phyloP scores from a whole-genome alignment of 2,113 vertebrate species.

The Pterophyllum scalare region DNA sequence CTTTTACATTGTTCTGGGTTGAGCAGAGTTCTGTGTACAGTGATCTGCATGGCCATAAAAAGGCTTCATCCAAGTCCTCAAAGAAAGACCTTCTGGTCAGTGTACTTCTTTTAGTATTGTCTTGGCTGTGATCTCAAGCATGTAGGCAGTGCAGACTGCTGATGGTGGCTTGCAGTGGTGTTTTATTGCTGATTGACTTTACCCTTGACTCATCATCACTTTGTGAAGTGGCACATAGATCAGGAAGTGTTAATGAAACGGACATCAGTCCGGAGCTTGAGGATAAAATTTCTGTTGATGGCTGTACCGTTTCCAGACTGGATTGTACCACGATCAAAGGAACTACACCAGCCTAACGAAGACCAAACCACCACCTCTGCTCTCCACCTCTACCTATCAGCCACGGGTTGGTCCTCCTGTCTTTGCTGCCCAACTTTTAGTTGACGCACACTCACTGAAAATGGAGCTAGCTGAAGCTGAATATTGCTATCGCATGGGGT shows the following conservation, averaged over 20 bases:
- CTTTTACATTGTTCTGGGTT: slow-evolving; percentile 24
- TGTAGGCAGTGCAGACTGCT: slow-evolving; percentile 23
- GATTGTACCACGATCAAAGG: slow-evolving; percentile 93
- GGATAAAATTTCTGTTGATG: not conserved
- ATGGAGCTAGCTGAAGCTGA: not conserved
- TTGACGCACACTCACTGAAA: not conserved
- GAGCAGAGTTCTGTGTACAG: slow-evolving; percentile 86
- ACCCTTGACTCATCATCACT: slow-evolving; percentile 2
- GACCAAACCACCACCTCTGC: slow-evolving; percentile 81
- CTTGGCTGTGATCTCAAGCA: slow-evolving; percentile 22
- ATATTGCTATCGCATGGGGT: not conserved
- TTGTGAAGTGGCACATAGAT: not conserved
- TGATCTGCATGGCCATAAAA: slow-evolving; percentile 84
- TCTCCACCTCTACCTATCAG: slow-evolving; percentile 71
- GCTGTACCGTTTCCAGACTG: slow-evolving; percentile 83
- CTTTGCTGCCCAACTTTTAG: not conserved
- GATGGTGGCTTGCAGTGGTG: slow-evolving; percentile 32
- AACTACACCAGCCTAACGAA: slow-evolving; percentile 91
- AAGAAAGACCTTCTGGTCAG: slow-evolving; percentile 90
- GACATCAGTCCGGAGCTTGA: not conserved
- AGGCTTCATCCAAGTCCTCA: slow-evolving; percentile 80
- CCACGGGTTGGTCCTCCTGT: slow-evolving; percentile 73
- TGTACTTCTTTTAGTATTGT: slow-evolving; percentile 53
- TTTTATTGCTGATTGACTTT: slow-evolving; percentile 12
- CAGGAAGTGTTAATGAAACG: not conserved